These are phyloP conservation scores for Nesometra sesokonis DNA, from an alignment of 35 echinoderm and acorn worm species.

Conservation along the genomic window DNA sequence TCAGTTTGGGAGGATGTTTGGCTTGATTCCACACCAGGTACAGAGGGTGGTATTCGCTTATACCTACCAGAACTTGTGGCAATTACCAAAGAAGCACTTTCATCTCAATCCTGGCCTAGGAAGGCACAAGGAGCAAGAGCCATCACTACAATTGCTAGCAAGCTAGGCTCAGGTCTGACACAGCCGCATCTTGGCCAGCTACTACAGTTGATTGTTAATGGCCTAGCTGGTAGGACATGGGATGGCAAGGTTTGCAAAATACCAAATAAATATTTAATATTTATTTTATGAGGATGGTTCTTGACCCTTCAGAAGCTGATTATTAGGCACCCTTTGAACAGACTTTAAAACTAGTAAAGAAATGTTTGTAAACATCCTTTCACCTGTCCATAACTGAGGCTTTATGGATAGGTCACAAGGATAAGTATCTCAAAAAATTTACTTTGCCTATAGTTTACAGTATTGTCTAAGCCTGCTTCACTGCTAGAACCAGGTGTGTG, in stretches of 20 bases:
- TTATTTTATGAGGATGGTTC: too few relatives aligned
- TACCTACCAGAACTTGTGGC: slow-evolving; percentile 72
- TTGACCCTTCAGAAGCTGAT: too few relatives aligned
- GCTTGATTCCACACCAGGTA: slow-evolving; percentile 93
- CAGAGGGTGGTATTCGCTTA: slow-evolving; percentile 83
- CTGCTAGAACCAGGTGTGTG: too few relatives aligned
- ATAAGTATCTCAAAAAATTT: too few relatives aligned
- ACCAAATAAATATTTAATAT: too few relatives aligned
- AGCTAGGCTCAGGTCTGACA: slow-evolving; percentile 65
- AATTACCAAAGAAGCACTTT: slow-evolving; percentile 55
- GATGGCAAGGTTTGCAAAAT: slow-evolving; percentile 66
- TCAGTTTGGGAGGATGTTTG: slow-evolving; percentile 92
- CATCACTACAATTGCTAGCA: slow-evolving; percentile 67
- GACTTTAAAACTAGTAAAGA: too few relatives aligned
- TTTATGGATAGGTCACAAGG: too few relatives aligned
- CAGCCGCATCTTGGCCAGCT: slow-evolving; percentile 70
- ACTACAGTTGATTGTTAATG: slow-evolving; percentile 47
- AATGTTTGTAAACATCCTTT: too few relatives aligned
- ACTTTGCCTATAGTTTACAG: too few relatives aligned
- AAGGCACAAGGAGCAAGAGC: slow-evolving; percentile 85
- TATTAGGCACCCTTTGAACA: too few relatives aligned
- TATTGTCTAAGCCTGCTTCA: too few relatives aligned
- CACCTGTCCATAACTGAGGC: too few relatives aligned
- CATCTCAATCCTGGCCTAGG: slow-evolving; percentile 70
- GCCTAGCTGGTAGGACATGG: slow-evolving; percentile 85